Evolutionary conservation across 2,888 invertebrate species (phyloP).

Genomic region (Polyommatus iphigenia): DNA sequence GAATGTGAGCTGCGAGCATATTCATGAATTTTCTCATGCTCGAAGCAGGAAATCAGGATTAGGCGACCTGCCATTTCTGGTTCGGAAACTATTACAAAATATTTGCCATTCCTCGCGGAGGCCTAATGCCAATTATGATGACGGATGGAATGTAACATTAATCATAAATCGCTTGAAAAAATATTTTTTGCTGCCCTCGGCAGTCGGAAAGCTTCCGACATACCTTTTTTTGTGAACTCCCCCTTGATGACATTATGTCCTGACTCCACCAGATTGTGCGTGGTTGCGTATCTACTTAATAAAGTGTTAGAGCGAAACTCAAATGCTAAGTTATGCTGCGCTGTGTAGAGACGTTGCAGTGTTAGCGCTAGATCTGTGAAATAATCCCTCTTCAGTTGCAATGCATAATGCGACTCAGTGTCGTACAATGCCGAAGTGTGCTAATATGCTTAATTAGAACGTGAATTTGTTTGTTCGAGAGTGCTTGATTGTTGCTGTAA

Average conservation of each 20-base stretch:
- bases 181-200: neutral
- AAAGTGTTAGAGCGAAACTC: too few relatives aligned
- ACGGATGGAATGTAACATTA: slow-evolving; percentile 9
- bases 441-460: too few relatives aligned
- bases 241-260: neutral
- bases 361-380: too few relatives aligned
- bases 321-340: too few relatives aligned
- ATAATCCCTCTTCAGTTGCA: too few relatives aligned
- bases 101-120: neutral
- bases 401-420: too few relatives aligned
- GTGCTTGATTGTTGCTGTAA: too few relatives aligned
- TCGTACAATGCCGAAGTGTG: too few relatives aligned
- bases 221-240: neutral
- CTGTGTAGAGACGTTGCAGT: too few relatives aligned
- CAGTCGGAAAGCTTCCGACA: neutral
- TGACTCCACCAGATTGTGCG: neutral
- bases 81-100: slow-evolving; percentile 7
- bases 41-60: neutral
- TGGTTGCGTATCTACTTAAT: neutral
- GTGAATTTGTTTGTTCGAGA: too few relatives aligned
- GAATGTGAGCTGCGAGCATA: neutral
- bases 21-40: neutral
- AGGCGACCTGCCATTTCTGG: neutral
- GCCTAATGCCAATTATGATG: neutral
- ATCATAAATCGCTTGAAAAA: slow-evolving; percentile 13